A percentile compares a stretch with the other conserved stretches of the same genome.
phyloP scores from a whole-genome alignment of 2,797 vertebrate species.

The Botia kubotai region DNA sequence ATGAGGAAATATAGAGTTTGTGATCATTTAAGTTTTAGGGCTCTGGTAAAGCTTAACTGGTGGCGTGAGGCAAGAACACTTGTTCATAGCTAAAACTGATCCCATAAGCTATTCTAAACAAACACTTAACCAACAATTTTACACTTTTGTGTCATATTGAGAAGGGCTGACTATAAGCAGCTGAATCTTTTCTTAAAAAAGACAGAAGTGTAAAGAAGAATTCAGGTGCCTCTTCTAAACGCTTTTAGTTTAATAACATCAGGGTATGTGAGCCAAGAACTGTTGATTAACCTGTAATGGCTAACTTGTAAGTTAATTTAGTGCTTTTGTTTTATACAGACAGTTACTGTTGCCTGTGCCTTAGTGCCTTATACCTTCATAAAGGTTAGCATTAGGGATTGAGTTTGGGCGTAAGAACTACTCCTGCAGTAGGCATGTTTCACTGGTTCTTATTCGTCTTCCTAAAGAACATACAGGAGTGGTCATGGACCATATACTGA shows the following conservation, averaged over 20 bases:
- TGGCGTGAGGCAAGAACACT: slow-evolving; percentile 14
- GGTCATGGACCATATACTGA: not conserved
- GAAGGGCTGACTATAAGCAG: not conserved
- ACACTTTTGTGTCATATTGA: slow-evolving; percentile 25
- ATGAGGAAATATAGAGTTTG: not conserved
- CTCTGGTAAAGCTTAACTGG: slow-evolving; percentile 9
- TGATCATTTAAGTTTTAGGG: not conserved
- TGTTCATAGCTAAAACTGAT: slow-evolving; percentile 12
- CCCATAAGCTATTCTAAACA: not conserved
- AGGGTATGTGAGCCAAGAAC: not conserved
- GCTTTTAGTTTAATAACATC: not conserved
- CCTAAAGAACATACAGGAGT: not conserved
- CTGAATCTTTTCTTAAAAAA: slow-evolving; percentile 7
- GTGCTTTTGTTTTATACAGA: no score
- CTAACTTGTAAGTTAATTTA: no score
- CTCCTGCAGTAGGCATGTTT: not conserved
- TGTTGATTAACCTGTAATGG: not conserved
- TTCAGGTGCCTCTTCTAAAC: slow-evolving; percentile 1
- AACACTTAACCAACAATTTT: slow-evolving; percentile 21
- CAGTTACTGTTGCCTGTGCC: no score
- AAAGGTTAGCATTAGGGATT: no score
- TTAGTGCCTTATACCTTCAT: no score
- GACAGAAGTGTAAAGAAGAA: not conserved
- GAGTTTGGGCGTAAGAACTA: no score
- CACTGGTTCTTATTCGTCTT: not conserved